These are phyloP conservation scores for Epinotia ramella DNA, from an alignment of 2,888 invertebrate genomes.

Conservation along the genomic window DNA sequence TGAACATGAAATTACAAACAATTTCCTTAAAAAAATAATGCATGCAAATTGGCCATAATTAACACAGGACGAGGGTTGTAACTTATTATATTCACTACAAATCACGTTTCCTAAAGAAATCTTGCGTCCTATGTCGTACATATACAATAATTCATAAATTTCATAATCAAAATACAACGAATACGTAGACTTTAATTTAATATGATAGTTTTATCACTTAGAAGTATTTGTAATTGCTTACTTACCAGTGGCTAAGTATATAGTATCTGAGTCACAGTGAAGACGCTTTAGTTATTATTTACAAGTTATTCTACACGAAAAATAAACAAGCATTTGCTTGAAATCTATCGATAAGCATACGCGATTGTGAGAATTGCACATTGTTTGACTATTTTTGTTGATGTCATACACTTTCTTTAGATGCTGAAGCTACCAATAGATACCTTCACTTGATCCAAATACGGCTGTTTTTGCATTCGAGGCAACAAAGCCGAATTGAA, in stretches of 20 bases:
- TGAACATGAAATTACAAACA: constrained; percentile 18
- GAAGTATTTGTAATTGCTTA: not conserved
- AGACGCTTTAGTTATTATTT: constrained; percentile 25
- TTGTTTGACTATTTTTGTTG: constrained; percentile 11
- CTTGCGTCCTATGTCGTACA: not conserved
- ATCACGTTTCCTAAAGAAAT: not conserved
- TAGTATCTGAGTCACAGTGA: constrained; percentile 1
- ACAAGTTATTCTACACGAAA: constrained; percentile 24
- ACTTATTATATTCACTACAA: not conserved
- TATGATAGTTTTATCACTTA: constrained; percentile 18
- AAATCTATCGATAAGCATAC: constrained; percentile 40
- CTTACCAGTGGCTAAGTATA: constrained; percentile 22
- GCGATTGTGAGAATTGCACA: constrained; percentile 32
- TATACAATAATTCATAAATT: not conserved
- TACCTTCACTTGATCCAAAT: not conserved
- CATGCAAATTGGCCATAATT: not conserved
- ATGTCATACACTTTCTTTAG: not conserved
- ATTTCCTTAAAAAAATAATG: not conserved
- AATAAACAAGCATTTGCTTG: constrained; percentile 38
- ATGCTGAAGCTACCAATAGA: not conserved
- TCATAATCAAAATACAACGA: constrained; percentile 6
- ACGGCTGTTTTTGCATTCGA: not conserved
- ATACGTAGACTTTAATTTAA: constrained; percentile 6
- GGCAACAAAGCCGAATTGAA: not conserved
- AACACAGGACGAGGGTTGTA: not conserved